Evolutionary conservation across 2,888 invertebrate species (phyloP), one percentile per base, ranked within the genome.

Genomic region (Hydrotaea diabolus): DNA sequence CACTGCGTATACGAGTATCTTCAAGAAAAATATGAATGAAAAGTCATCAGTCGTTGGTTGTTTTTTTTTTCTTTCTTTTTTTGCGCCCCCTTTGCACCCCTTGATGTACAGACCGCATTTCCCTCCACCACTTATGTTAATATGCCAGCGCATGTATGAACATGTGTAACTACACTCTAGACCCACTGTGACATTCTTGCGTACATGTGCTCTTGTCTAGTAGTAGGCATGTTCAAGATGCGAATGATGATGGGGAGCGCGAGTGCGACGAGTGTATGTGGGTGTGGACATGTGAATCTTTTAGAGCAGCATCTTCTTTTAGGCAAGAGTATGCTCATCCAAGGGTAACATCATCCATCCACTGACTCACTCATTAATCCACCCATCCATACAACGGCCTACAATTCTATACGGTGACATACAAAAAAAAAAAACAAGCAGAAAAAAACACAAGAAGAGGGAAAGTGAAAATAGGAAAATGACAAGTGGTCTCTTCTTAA

Each of bases 11-110:
- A 49, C n/a, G 2, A n/a, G n/a, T n/a, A n/a, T n/a, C 15, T n/a
- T n/a, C 15, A n/a, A n/a, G n/a, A 15, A 59, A 9, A 59, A 59
- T 26, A 69, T 23, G 69, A 69, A 69, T 69, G 21, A 69, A 69
- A 69, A 49, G 49, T 69, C 26, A 21, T 31, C 31, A 4, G 39
- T 39, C 1, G 3, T 4, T 55, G 5, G 19, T 21, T 55, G 19
- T 55, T 55, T 55, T 21, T 21, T 21, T 8, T 55, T 21, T 7
- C 3, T 64, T 64, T 64, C 13, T 19, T 4, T 31, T n/a, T 21
- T n/a, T 66, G 17, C 39, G 19, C 19, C 19, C 26, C n/a, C n/a
- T n/a, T 39, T 39, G 0, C 43, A 66, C 66, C 43, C 21, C 66
- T 3, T 46, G 13, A 5, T 5, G 17, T 39, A 36, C n/a, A 62